Evolutionary conservation across 1,140 invertebrate species (phyloP), one percentile per base, ranked within the genome.

Genomic region (Anadara kagoshimensis): DNA sequence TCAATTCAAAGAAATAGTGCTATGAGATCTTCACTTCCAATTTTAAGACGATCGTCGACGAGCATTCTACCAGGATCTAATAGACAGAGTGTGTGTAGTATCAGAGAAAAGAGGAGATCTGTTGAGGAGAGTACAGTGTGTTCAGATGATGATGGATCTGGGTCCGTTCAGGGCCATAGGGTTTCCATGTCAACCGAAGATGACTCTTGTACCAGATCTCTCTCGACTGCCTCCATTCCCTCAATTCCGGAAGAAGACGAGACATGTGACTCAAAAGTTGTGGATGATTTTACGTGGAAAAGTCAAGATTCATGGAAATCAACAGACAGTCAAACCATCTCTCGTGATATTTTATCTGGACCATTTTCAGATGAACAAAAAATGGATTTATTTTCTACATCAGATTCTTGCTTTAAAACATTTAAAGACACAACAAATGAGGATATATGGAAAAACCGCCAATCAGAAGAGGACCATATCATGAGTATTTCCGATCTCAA

Each of bases 21-120:
- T 58, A 74, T 63, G 12, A 44, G 79, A 62, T 57, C 69, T 1
- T 78, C 79, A 5, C 51, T 81, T n/a, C 79, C 79, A 14, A 45
- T 67, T 8, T 76, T 69, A 47, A 59, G 69, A 61, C 68, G 68
- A 14, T 78, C 83, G 10, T 54, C 79, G 16, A 75, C 80, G 16
- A 80, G 78, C 56, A 26, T 85, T n/a, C 49, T 86, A 20, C 83
- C 84, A 0, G 85, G 80, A 29, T 78, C 79, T 11, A 67, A 73
- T 26, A 58, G 79, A 2, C 76, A 78, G 69, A 81, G 72, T 61
- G 43, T 76, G 8, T 72, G 59, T 44, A 78, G 68, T 64, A 58
- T 73, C 4, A 67, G 68, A 51, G 79, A 81, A 49, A 54, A 69
- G 0, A 63, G 73, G 43, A 61, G 62, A 59, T 81, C 74, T 8